phyloP scores from a whole-genome alignment of 2,888 invertebrate genomes.

The Craniophora ligustri region DNA sequence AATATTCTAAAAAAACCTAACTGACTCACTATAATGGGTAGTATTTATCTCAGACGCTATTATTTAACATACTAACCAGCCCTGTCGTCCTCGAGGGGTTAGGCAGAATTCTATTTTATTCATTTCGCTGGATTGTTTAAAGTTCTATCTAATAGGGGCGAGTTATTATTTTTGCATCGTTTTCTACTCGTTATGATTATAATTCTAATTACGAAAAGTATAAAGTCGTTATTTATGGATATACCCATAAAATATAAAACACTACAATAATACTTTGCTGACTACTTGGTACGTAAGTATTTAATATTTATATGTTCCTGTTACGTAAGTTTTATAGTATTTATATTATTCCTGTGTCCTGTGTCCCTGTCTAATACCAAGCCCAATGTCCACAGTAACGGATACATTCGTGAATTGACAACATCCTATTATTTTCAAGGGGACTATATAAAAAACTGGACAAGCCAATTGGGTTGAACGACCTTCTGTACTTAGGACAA shows the following conservation, averaged over 20 bases:
- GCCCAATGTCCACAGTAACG: constrained; percentile 4
- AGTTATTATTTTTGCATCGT: too few relatives aligned
- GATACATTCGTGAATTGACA: constrained; percentile 42
- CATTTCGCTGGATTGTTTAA: too few relatives aligned
- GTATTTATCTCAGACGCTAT: neutral
- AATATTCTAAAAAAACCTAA: too few relatives aligned
- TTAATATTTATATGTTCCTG: too few relatives aligned
- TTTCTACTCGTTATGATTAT: neutral
- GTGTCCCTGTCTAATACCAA: neutral
- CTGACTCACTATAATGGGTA: too few relatives aligned
- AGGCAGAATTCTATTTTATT: too few relatives aligned
- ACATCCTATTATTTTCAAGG: constrained; percentile 56
- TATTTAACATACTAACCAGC: too few relatives aligned
- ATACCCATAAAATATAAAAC: neutral
- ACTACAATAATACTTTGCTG: neutral
- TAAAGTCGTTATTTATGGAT: too few relatives aligned
- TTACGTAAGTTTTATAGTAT: too few relatives aligned
- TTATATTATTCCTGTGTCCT: neutral
- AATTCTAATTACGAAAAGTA: neutral
- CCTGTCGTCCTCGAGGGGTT: too few relatives aligned
- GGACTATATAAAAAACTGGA: constrained; percentile 41
- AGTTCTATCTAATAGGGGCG: too few relatives aligned
- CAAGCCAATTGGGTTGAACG: constrained; percentile 47
- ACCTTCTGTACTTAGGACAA: constrained; percentile 26
- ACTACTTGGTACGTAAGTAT: too few relatives aligned